Evolutionary conservation across 1,140 invertebrate species (phyloP), one percentile per base, ranked within the genome.

Genomic region (Drosophila kohkoa): DNA sequence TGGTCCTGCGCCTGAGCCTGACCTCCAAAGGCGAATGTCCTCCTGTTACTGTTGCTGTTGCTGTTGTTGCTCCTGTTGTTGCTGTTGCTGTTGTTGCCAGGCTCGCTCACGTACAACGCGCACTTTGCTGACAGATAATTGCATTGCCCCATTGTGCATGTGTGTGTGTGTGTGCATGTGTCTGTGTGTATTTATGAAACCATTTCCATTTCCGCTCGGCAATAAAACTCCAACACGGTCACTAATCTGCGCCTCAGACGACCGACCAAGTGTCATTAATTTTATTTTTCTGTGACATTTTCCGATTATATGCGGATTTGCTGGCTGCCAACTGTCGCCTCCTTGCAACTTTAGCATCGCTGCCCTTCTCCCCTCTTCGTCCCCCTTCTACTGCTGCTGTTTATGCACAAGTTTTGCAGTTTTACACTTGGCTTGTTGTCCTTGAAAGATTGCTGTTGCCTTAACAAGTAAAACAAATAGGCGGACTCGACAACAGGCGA

Each of bases 231-330:
- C 80, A 77, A 88, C 83, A 89, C 83, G 83, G 63, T 74, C 83
- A 89, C 83, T 88, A 88, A 88, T 88, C 83, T 89, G 65, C 81
- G 77, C 83, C 81, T 54, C 73, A 79, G 66, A 81, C 81, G 69
- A 60, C 64, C 77, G 69, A 60, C 64, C 77, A 63, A 88, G 85
- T 89, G 85, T 87, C 83, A 88, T 88, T 88, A 89, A 89, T 88
- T 83, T 88, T 79, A 79, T 87, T 88, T 88, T 62, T 75, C 85
- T 78, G 66, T 88, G 83, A 89, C 83, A 89, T 83, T 89, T 88
- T 89, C 83, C 85, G 83, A 89, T 88, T 88, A 88, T 89, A 70
- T 89, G 77, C 81, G 85, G 81, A 88, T 88, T 88, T 88, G 71
- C 70, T 62, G 76, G 45, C 69, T 69, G 81, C 38, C 69, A 75